Evolutionary conservation across 2,888 invertebrate species (phyloP), one percentile per base, ranked within the genome.

Genomic region (Ectobius pallidus): DNA sequence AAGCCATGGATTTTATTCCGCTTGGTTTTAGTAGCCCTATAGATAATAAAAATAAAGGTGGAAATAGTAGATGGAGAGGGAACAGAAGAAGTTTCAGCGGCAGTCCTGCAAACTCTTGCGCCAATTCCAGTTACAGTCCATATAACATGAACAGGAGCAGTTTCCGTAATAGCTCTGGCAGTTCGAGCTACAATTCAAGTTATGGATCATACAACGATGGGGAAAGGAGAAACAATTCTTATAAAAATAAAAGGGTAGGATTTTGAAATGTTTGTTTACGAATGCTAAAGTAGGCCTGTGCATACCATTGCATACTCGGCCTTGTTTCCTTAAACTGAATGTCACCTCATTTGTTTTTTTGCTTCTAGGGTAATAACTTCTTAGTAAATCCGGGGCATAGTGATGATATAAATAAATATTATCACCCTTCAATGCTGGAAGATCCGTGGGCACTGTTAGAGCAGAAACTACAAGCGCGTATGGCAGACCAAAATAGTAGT

Each of bases 401-500:
- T 27, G 63, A 42, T 27, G 65, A 73, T 55, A 73, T 73, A 42
- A 72, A 71, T 9, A 63, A 49, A 22, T 75, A 75, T 67, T 75
- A 71, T 70, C 75, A 75, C 67, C 74, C 70, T 34, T 75, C 75
- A 58, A 75, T 75, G 75, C 69, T 75, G 67, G 73, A 75, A 62
- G 75, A 75, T 73, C 75, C 75, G 6, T 75, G 75, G 75, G 72
- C 75, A 42, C 71, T 71, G 58, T 71, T 75, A 71, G 75, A 73
- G 63, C 68, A 49, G 52, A 71, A 65, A 63, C 25, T 63, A 20
- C 7, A 18, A 65, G 46, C 32, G 27, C 6, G 46, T 65, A 46
- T 34, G 20, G 18, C 65, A 14, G 30, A 22, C 16, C 65, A 65
- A 46, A 65, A 27, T 46, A 27, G 9, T 30, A 52, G 34, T 39